phyloP scores from a whole-genome alignment of 2,888 invertebrate species.

The Caenorhabditis drosophilae region DNA sequence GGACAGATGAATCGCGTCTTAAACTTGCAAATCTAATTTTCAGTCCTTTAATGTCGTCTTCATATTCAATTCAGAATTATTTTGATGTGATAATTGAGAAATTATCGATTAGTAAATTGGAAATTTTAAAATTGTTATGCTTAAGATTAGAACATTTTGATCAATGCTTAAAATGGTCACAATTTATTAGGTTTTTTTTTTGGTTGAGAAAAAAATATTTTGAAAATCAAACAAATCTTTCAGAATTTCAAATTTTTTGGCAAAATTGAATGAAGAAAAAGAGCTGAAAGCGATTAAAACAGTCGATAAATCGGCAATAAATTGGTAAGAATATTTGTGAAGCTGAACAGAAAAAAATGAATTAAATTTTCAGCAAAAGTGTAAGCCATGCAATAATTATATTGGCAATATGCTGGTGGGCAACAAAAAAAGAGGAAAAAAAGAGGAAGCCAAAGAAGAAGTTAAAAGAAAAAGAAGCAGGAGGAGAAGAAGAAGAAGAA shows the following conservation, averaged over 20 bases:
- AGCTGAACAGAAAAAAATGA: no score
- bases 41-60: no score
- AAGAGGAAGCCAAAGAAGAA: no score
- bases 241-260: neutral
- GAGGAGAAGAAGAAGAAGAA: conserved; percentile 7
- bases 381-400: conserved; percentile 19
- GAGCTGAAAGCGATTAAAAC: neutral
- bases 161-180: no score
- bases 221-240: neutral
- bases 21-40: conserved; percentile 21
- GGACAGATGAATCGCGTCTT: conserved; percentile 9
- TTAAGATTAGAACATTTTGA: conserved; percentile 11
- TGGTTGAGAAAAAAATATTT: neutral
- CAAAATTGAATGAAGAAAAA: neutral
- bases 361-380: conserved; percentile 9
- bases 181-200: neutral
- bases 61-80: conserved; percentile 11
- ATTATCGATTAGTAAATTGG: conserved; percentile 6
- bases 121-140: conserved; percentile 16
- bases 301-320: no score
- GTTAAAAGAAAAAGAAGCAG: neutral
- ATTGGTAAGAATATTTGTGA: conserved; percentile 11
- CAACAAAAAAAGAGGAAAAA: neutral
- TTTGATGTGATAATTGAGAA: conserved; percentile 26
- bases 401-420: conserved; percentile 23